phyloP scores from a whole-genome alignment of 2,888 invertebrate genomes.

The Nasonovia ribisnigri region DNA sequence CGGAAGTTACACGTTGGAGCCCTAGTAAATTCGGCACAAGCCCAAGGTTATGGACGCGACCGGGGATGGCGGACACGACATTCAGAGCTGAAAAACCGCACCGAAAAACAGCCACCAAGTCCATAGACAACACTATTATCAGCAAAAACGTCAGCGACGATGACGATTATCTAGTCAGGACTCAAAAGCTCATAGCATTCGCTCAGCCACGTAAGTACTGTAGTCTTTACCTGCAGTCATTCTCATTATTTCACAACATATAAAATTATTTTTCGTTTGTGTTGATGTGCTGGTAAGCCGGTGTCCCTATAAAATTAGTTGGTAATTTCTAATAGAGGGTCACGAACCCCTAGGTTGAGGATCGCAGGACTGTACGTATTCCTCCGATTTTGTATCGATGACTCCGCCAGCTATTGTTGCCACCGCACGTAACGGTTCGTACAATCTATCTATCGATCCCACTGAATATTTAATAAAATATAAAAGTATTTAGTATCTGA shows the following conservation, averaged over 20 bases:
- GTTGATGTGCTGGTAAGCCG: neutral
- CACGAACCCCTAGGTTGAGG: neutral
- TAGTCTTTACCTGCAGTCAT: too few species aligned
- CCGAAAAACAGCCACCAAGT: constrained; percentile 72
- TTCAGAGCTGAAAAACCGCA: constrained; percentile 70
- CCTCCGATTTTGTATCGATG: neutral
- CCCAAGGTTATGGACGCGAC: constrained; percentile 69
- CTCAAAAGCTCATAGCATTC: constrained; percentile 79
- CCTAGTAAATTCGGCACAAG: constrained; percentile 72
- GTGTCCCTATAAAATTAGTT: neutral
- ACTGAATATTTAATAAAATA: too few species aligned
- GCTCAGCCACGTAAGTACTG: constrained; percentile 71
- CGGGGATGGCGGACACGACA: constrained; percentile 30
- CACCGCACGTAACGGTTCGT: neutral
- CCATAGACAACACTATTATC: neutral
- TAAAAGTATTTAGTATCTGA: too few species aligned
- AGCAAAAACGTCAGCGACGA: constrained; percentile 71
- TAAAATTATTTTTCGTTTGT: too few species aligned
- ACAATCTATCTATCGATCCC: neutral
- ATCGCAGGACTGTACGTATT: neutral
- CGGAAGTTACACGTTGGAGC: constrained; percentile 68
- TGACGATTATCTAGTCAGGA: constrained; percentile 78
- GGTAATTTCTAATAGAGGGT: neutral
- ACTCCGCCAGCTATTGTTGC: neutral
- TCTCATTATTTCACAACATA: too few species aligned